Evolutionary conservation across 2,113 vertebrate genomes (phyloP), one percentile per base, ranked within the genome.

Genomic region (Tupaia tana): DNA sequence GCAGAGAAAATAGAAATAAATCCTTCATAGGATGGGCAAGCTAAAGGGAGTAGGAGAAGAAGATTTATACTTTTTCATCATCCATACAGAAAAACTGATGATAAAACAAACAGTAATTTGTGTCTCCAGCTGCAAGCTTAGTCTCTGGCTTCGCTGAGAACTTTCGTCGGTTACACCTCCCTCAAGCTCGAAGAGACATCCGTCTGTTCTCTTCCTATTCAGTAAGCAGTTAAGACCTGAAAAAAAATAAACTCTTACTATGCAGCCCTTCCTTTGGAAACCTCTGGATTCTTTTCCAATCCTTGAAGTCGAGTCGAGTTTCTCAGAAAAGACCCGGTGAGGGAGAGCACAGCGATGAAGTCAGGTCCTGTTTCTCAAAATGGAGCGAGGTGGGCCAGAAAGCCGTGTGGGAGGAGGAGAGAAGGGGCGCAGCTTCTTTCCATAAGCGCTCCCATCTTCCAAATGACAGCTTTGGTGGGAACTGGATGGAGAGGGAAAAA

Each of bases 401-500:
- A 61, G 54, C 3, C 3, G 1, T 22, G 5, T 24, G 13, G 77
- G 54, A 66, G 43, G 43, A n/a, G 3, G 10, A n/a, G n/a, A n/a
- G n/a, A 20, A 69, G 20, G 20, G 0, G 10, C n/a, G 7, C 1
- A 77, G 2, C 58, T 22, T 4, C 19, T 78, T 64, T 89, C 29
- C 7, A 80, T 66, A 64, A 85, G 67, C 1, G 1, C 78, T n/a
- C 66, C 90, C 14, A 15, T 78, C 52, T 89, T 89, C 67, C 79
- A 70, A 63, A 77, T 56, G 25, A 12, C 69, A 29, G 92, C 20
- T 73, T 74, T 27, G 67, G 52, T 19, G 12, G n/a, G 82, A n/a
- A 78, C 70, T 89, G 86, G 86, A 52, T 91, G 13, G 56, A 69
- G 15, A 91, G 16, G 18, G 59, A 66, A 91, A 43, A 34, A 93